Evolutionary conservation across 2,888 invertebrate species (phyloP), one percentile per base, ranked within the genome.

Genomic region (Spilosoma lubricipeda): DNA sequence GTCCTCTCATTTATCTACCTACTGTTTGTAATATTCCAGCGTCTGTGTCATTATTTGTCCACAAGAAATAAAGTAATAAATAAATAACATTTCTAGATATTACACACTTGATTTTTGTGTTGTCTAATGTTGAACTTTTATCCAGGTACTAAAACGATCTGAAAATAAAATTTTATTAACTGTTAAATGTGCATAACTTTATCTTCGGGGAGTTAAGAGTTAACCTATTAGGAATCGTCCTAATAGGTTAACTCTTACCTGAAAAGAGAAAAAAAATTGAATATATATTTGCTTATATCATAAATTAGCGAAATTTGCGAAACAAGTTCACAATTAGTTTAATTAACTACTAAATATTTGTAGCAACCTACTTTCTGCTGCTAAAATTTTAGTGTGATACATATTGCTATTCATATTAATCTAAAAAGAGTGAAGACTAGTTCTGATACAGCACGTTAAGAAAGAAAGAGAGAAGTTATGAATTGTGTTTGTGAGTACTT

Each of bases 341-440:
- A 56, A 56, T n/a, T 56, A 56, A n/a, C 13, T 56, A 56, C 56
- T 56, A 56, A 56, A 56, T 56, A n/a, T n/a, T 56, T 11, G 56
- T 56, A 56, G n/a, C n/a, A 56, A 56, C 56, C 56, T n/a, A 56
- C 56, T 56, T 56, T 56, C n/a, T 56, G 56, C 11, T 56, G n/a
- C 11, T 3, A 56, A n/a, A n/a, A 56, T 27, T 23, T 52, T n/a
- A 52, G 2, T 9, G 11, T 56, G 23, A 56, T 13, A n/a, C n/a
- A n/a, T 4, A 56, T 23, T 52, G 23, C 52, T 52, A 23, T 52
- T 52, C 23, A n/a, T 13, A 56, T 56, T 11, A n/a, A n/a, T 11
- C 13, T n/a, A 27, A 56, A n/a, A 56, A 56, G 13, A 56, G 56
- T 56, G n/a, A n/a, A n/a, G n/a, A 56, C 13, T n/a, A 13, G n/a